These are phyloP conservation scores for Pachycephus smyrnensis DNA, from an alignment of 2,888 invertebrate species.

Conservation along the genomic window DNA sequence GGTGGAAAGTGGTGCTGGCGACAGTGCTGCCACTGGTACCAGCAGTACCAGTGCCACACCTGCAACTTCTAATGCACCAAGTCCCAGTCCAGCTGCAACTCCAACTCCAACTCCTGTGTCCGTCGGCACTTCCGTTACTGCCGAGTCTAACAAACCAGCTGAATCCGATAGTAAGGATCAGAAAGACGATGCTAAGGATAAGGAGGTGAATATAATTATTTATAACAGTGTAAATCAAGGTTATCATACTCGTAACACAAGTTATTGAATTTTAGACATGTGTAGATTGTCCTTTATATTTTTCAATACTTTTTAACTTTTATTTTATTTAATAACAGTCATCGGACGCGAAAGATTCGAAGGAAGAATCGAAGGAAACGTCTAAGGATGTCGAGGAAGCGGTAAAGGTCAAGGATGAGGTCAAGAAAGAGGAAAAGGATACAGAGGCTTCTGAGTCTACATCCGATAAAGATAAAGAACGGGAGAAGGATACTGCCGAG, in stretches of 20 bases:
- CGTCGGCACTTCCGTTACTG: slow-evolving; percentile 63
- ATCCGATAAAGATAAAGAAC: slow-evolving; percentile 50
- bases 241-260: neutral
- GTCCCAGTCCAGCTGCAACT: slow-evolving; percentile 80
- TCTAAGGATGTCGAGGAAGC: slow-evolving; percentile 57
- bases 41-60: slow-evolving; percentile 68
- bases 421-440: slow-evolving; percentile 64
- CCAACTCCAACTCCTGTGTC: slow-evolving; percentile 69
- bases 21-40: slow-evolving; percentile 46
- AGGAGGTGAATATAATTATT: slow-evolving; percentile 33
- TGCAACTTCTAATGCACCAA: slow-evolving; percentile 74
- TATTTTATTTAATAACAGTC: slow-evolving; percentile 29
- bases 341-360: slow-evolving; percentile 64
- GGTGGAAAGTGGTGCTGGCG: slow-evolving; percentile 57
- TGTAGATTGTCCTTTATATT: neutral
- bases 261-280: neutral
- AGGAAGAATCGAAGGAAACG: slow-evolving; percentile 54
- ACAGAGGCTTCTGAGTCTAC: slow-evolving; percentile 43
- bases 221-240: neutral
- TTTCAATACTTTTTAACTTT: neutral
- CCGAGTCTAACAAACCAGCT: slow-evolving; percentile 48
- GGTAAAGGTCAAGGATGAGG: slow-evolving; percentile 58
- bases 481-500: slow-evolving; percentile 56
- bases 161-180: slow-evolving; percentile 47
- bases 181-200: slow-evolving; percentile 57